phyloP scores from a whole-genome alignment of 2,888 invertebrate species.

The Lathronympha strigana region DNA sequence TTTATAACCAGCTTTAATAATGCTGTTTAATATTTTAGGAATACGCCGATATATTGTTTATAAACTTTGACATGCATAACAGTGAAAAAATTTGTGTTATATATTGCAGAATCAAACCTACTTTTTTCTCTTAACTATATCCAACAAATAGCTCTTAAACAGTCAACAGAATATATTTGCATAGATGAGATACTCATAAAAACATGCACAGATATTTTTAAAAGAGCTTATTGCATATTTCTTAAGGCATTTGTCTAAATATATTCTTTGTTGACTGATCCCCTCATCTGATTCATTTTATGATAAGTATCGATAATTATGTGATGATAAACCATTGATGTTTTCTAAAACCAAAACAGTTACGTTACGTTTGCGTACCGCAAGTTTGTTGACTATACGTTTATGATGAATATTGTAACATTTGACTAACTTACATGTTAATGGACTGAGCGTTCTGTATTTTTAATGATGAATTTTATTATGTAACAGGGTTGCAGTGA shows the following conservation, averaged over 20 bases:
- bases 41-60: background rate
- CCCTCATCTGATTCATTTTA: constrained; percentile 28
- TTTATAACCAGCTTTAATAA: background rate
- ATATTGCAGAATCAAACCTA: background rate
- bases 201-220: background rate
- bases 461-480: constrained; percentile 19
- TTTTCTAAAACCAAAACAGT: constrained; percentile 65
- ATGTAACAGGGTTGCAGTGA: constrained; percentile 27
- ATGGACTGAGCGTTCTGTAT: constrained; percentile 31
- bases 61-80: background rate
- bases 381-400: constrained; percentile 42
- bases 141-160: background rate
- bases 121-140: constrained; percentile 15
- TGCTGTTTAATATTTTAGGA: background rate
- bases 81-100: background rate
- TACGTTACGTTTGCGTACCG: constrained; percentile 44
- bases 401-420: constrained; percentile 26
- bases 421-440: constrained; percentile 19
- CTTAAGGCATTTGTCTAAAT: background rate
- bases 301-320: constrained; percentile 52
- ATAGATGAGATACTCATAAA: background rate
- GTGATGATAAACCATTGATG: constrained; percentile 82
- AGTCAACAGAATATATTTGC: background rate
- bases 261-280: constrained; percentile 1
- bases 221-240: background rate